phyloP scores from a whole-genome alignment of 2,888 invertebrate genomes.

The Baronia brevicornis region DNA sequence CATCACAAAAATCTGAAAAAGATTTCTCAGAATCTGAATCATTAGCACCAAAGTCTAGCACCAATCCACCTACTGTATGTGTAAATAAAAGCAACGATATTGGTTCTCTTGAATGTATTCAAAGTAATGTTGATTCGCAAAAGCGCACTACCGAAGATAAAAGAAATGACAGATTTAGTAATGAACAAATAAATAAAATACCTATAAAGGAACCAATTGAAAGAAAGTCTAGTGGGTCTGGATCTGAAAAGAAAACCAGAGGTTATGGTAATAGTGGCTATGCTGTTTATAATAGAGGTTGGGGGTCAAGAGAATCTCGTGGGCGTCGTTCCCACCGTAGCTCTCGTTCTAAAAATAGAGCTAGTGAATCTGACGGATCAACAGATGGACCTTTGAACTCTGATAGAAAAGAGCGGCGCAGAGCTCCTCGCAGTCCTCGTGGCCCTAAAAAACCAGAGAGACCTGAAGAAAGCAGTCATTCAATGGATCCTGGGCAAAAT shows the following conservation, averaged over 20 bases:
- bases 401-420: slow-evolving; percentile 73
- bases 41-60: slow-evolving; percentile 46
- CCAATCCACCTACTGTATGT: slow-evolving; percentile 36
- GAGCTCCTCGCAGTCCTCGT: slow-evolving; percentile 68
- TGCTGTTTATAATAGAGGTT: slow-evolving; percentile 60
- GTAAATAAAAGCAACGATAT: slow-evolving; percentile 39
- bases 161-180: slow-evolving; percentile 46
- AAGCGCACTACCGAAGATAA: slow-evolving; percentile 51
- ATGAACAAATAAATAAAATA: slow-evolving; percentile 59
- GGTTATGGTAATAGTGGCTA: slow-evolving; percentile 51
- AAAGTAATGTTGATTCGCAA: slow-evolving; percentile 33
- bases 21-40: slow-evolving; percentile 55
- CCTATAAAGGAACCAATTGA: slow-evolving; percentile 66
- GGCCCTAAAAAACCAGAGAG: slow-evolving; percentile 78
- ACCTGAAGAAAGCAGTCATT: slow-evolving; percentile 61
- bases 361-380: slow-evolving; percentile 85
- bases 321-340: slow-evolving; percentile 67
- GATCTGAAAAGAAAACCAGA: slow-evolving; percentile 70
- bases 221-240: slow-evolving; percentile 62
- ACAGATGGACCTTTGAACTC: slow-evolving; percentile 79
- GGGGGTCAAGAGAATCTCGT: slow-evolving; percentile 66
- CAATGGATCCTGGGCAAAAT: slow-evolving; percentile 33
- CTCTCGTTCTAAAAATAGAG: slow-evolving; percentile 63
- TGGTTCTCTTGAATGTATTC: slow-evolving; percentile 40
- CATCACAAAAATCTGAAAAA: slow-evolving; percentile 51